Percentiles rank a stretch among this genome's conserved stretches.
Conservation (phyloP, 2,888 invertebrate genomes). For the Folsomia candida region DNA sequence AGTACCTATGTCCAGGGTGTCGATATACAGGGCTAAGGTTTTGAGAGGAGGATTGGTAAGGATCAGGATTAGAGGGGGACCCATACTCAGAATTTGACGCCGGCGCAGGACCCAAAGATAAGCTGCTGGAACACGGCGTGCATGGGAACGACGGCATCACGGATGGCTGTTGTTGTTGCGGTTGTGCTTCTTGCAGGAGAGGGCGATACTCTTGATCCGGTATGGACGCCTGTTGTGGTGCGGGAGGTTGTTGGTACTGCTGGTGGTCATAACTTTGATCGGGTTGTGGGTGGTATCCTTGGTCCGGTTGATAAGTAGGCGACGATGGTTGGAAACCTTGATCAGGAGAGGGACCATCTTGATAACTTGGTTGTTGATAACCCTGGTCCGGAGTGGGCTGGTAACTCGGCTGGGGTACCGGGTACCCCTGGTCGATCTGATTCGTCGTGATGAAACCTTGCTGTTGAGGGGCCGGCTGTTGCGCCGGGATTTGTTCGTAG, state of each 20-base stretch:
- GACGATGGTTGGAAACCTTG: background rate
- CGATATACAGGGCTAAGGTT: slow-evolving; percentile 42
- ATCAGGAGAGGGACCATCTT: background rate
- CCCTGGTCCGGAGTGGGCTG: background rate
- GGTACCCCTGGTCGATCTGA: slow-evolving; percentile 23
- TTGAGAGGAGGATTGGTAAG: slow-evolving; percentile 39
- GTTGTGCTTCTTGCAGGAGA: background rate
- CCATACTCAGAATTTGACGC: slow-evolving; percentile 34
- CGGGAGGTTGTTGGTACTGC: no score
- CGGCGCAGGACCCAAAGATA: slow-evolving; percentile 20
- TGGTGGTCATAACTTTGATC: slow-evolving; percentile 2
- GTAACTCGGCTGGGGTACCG: background rate
- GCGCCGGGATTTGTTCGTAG: slow-evolving; percentile 22
- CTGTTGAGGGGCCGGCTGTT: slow-evolving; percentile 19
- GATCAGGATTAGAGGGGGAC: slow-evolving; percentile 30
- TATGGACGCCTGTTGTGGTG: background rate
- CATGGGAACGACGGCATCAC: slow-evolving; percentile 28
- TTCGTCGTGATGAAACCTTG: slow-evolving; percentile 24
- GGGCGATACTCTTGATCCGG: slow-evolving; percentile 4
- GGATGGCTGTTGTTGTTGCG: slow-evolving; percentile 11
- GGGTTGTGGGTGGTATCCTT: background rate
- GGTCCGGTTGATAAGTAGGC: background rate
- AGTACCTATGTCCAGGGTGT: slow-evolving; percentile 23
- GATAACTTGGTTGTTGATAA: background rate
- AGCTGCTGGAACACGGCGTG: slow-evolving; percentile 40